A percentile compares a stretch with the other conserved stretches of the same genome.
Evolutionary conservation across 1,140 invertebrate genomes (phyloP).

Genomic region (Drosophila obscura): DNA sequence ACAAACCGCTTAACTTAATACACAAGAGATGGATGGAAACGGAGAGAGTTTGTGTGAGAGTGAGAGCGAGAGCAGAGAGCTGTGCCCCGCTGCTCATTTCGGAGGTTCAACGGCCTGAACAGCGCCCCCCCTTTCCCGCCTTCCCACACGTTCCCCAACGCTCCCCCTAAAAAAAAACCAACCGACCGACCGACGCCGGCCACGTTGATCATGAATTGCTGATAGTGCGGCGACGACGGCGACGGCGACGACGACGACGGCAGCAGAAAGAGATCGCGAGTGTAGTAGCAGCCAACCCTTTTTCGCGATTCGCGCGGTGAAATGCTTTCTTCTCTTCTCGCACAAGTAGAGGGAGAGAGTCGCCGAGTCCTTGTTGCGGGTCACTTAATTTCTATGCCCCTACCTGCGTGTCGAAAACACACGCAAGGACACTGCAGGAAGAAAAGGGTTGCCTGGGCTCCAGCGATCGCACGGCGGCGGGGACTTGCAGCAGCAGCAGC

Average conservation of each 20-base stretch:
- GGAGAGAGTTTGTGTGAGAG: background rate
- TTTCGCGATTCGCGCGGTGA: constrained; percentile 28
- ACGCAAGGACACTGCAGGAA: constrained; percentile 1
- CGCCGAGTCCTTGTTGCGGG: background rate
- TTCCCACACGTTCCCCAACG: background rate
- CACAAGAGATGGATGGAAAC: constrained; percentile 1
- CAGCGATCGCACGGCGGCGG: background rate
- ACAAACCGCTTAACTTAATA: constrained; percentile 66
- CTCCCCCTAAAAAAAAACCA: background rate
- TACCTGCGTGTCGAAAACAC: constrained; percentile 4
- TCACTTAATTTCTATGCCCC: constrained; percentile 21
- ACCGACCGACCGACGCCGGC: constrained; percentile 20
- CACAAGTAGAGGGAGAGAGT: constrained; percentile 36
- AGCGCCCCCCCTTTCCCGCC: constrained; percentile 34
- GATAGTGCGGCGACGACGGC: constrained; percentile 39
- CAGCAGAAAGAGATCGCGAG: constrained; percentile 3
- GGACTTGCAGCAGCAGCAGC: constrained; percentile 20
- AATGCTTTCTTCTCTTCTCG: constrained; percentile 65
- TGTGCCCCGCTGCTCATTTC: constrained; percentile 48
- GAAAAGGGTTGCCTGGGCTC: constrained; percentile 50
- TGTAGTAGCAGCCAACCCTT: constrained; percentile 27
- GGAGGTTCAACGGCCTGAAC: constrained; percentile 69
- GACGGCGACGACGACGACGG: constrained; percentile 13
- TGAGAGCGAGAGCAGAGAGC: constrained; percentile 16
- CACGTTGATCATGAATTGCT: constrained; percentile 67